Evolutionary conservation across 1,140 invertebrate genomes (phyloP).

Genomic region (Armadillidium nasatum): DNA sequence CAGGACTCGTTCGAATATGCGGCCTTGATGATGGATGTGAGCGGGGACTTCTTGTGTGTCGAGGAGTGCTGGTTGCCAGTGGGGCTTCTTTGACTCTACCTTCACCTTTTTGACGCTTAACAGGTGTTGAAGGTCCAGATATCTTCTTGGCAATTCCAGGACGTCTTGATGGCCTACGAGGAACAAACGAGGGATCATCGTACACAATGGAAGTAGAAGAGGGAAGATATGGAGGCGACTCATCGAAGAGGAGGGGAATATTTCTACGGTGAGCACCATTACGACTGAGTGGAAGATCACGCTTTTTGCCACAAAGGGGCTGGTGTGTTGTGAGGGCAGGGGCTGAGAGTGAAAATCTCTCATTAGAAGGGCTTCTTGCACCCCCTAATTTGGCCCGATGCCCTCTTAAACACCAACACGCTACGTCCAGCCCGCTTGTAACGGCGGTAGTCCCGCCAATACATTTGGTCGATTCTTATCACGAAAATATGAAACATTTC

Average conservation of each 20-base stretch:
- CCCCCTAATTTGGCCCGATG: slow-evolving; percentile 25
- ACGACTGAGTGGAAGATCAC: slow-evolving; percentile 16
- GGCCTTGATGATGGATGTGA: slow-evolving; percentile 26
- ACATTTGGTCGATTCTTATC: slow-evolving; percentile 7
- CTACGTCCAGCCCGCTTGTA: slow-evolving; percentile 33
- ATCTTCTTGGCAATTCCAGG: slow-evolving; percentile 6
- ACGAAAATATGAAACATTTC: background rate
- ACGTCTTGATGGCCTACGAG: background rate
- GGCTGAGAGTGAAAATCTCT: slow-evolving; percentile 21
- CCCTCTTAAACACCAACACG: slow-evolving; percentile 43
- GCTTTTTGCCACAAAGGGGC: slow-evolving; percentile 4
- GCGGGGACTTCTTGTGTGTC: slow-evolving; percentile 33
- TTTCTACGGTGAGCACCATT: slow-evolving; percentile 16
- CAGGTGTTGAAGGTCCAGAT: background rate
- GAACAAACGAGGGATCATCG: background rate
- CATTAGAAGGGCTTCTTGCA: slow-evolving; percentile 27
- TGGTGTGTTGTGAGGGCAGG: slow-evolving; percentile 4
- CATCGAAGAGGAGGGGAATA: slow-evolving; percentile 15
- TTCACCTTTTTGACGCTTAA: background rate
- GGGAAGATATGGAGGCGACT: slow-evolving; percentile 18
- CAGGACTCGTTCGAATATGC: slow-evolving; percentile 1
- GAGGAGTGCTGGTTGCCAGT: slow-evolving; percentile 41
- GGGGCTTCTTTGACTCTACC: slow-evolving; percentile 23
- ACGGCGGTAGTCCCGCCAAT: background rate
- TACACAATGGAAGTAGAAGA: slow-evolving; percentile 7